These are phyloP conservation scores for Platorchestia sp. DNA, from an alignment of 1,140 invertebrate species.

Conservation along the genomic window DNA sequence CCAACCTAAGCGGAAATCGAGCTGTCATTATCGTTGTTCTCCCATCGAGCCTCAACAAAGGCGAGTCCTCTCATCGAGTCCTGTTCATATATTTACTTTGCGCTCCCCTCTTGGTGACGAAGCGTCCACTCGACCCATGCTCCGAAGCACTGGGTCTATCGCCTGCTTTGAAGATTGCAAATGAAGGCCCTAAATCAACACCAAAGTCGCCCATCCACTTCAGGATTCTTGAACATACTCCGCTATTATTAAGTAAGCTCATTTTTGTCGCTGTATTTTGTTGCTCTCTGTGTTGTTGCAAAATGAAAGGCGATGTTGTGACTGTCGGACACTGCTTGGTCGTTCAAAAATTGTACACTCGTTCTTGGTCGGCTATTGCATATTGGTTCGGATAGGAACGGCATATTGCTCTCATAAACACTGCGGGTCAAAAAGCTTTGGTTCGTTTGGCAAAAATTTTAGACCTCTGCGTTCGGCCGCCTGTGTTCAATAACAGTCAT, in stretches of 20 bases:
- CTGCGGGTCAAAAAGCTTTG: neutral
- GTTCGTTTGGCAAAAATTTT: slow-evolving; percentile 25
- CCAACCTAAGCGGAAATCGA: slow-evolving; percentile 6
- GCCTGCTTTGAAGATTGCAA: neutral
- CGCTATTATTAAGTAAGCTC: neutral
- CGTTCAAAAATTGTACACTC: slow-evolving; percentile 8
- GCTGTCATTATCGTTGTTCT: neutral
- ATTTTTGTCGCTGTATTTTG: neutral
- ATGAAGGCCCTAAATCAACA: slow-evolving; percentile 7
- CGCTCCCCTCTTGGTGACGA: neutral
- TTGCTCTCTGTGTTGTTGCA: neutral
- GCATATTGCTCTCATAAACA: slow-evolving; percentile 30
- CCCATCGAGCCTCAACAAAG: slow-evolving; percentile 2
- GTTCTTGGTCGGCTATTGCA: slow-evolving; percentile 13
- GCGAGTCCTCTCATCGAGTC: slow-evolving; percentile 20
- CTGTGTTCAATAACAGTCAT: slow-evolving; percentile 21
- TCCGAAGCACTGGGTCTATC: neutral
- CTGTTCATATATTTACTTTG: slow-evolving; percentile 26
- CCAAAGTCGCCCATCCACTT: neutral
- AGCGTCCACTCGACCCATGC: neutral
- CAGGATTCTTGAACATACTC: neutral
- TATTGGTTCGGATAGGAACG: neutral
- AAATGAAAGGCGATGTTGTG: neutral
- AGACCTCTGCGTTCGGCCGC: neutral
- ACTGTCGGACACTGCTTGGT: neutral